A percentile compares a stretch with the other conserved stretches of the same genome.
These are phyloP conservation scores for Saccostrea glomerata DNA, from an alignment of 1,140 invertebrate genomes.

Conservation along the genomic window DNA sequence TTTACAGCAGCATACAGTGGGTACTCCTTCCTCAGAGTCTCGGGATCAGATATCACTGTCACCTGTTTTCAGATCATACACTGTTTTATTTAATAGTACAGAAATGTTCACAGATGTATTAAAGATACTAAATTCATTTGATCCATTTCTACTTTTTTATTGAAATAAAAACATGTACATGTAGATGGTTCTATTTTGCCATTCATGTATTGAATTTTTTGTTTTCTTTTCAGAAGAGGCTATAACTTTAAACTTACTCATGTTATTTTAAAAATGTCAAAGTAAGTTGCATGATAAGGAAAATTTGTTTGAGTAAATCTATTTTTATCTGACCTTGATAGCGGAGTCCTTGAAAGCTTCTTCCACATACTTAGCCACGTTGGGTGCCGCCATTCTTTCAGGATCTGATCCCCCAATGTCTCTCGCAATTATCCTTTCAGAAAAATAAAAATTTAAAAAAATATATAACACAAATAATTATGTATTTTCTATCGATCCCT, in stretches of 20 bases:
- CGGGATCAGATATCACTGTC: slow-evolving; percentile 86
- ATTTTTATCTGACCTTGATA: slow-evolving; percentile 80
- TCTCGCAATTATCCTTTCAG: slow-evolving; percentile 78
- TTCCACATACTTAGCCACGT: slow-evolving; percentile 89
- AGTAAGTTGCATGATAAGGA: too few species aligned
- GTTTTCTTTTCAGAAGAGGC: too few species aligned
- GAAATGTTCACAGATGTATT: too few species aligned
- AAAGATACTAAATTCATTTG: too few species aligned
- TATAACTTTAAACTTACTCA: too few species aligned
- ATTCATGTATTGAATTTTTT: too few species aligned
- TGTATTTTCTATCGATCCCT: neutral
- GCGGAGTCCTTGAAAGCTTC: slow-evolving; percentile 83
- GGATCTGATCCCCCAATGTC: slow-evolving; percentile 96
- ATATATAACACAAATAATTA: neutral
- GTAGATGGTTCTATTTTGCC: too few species aligned
- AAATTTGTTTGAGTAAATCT: neutral
- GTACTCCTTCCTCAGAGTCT: slow-evolving; percentile 87
- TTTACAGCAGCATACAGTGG: slow-evolving; percentile 94
- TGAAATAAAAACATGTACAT: too few species aligned
- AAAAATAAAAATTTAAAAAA: neutral
- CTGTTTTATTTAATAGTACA: neutral
- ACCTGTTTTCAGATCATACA: slow-evolving; percentile 79
- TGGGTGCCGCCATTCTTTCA: slow-evolving; percentile 93
- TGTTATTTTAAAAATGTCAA: too few species aligned
- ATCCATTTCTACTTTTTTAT: too few species aligned